Evolutionary conservation across 2,797 vertebrate genomes (phyloP).

Genomic region (Triplophysa yarkandensis): DNA sequence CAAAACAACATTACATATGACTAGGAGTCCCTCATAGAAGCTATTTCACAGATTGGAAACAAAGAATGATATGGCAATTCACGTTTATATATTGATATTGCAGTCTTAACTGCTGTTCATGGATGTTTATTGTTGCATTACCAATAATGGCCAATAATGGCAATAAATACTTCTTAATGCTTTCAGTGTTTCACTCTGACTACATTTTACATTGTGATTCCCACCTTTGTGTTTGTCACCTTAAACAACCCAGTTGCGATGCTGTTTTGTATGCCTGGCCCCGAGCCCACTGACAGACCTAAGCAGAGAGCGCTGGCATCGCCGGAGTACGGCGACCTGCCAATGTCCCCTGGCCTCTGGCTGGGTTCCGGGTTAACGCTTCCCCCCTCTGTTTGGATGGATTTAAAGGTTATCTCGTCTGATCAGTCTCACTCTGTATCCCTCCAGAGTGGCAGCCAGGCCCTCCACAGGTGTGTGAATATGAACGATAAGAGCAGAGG

Average conservation of each 20-base stretch:
- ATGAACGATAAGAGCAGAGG: slow-evolving; percentile 65
- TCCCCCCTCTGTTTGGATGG: slow-evolving; percentile 50
- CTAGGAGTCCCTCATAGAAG: not conserved
- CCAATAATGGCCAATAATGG: slow-evolving; percentile 34
- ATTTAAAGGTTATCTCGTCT: slow-evolving; percentile 78
- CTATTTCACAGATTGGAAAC: slow-evolving; percentile 11
- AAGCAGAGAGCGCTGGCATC: slow-evolving; percentile 62
- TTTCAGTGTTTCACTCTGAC: slow-evolving; percentile 27
- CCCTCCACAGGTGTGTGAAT: slow-evolving; percentile 71
- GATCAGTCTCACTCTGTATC: slow-evolving; percentile 68
- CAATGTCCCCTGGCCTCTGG: slow-evolving; percentile 57
- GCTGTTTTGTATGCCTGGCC: slow-evolving; percentile 57
- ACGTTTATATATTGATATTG: slow-evolving; percentile 33
- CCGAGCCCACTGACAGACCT: slow-evolving; percentile 56
- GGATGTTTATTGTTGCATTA: slow-evolving; percentile 40
- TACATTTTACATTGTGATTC: not conserved
- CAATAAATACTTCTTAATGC: slow-evolving; percentile 37
- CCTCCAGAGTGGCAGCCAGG: slow-evolving; percentile 59
- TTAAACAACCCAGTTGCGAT: slow-evolving; percentile 4
- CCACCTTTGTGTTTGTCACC: slow-evolving; percentile 22
- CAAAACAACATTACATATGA: not conserved
- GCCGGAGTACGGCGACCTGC: slow-evolving; percentile 59
- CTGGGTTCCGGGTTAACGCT: slow-evolving; percentile 55
- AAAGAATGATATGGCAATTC: slow-evolving; percentile 19
- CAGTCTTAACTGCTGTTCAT: slow-evolving; percentile 7